Evolutionary conservation across 1,140 invertebrate species (phyloP).

Genomic region (Schlechtendalia chinensis): DNA sequence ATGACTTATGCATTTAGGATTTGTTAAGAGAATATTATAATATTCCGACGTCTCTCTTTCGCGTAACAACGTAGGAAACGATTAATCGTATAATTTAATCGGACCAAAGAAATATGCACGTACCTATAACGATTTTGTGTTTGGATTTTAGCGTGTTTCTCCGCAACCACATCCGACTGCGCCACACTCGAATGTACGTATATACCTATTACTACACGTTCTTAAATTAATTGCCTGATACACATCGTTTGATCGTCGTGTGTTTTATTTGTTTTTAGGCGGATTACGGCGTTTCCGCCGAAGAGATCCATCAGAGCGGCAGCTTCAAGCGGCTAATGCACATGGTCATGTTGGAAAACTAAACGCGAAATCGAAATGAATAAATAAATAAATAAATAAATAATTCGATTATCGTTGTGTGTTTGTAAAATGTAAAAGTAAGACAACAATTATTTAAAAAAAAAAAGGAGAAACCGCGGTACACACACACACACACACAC

Average conservation of each 20-base stretch:
- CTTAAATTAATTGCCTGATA: background rate
- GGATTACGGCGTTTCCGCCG: slow-evolving; percentile 59
- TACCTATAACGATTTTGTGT: background rate
- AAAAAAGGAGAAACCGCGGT: background rate
- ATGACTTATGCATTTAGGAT: too few species aligned
- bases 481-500: too few species aligned
- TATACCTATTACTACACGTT: background rate
- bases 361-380: background rate
- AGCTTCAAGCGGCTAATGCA: slow-evolving; percentile 90
- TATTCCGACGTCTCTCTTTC: too few species aligned
- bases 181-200: slow-evolving; percentile 52
- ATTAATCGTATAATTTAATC: too few species aligned
- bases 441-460: background rate
- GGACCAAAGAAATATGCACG: too few species aligned
- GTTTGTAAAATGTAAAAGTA: slow-evolving; percentile 14
- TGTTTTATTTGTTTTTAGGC: slow-evolving; percentile 52
- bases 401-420: slow-evolving; percentile 1
- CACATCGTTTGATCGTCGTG: background rate
- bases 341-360: slow-evolving; percentile 72
- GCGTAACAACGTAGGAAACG: too few species aligned
- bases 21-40: too few species aligned
- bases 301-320: slow-evolving; percentile 84
- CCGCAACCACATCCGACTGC: slow-evolving; percentile 52
- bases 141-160: slow-evolving; percentile 49
- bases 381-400: slow-evolving; percentile 6